phyloP scores from a whole-genome alignment of 2,797 vertebrate genomes.

The Toxotes lorentzi region DNA sequence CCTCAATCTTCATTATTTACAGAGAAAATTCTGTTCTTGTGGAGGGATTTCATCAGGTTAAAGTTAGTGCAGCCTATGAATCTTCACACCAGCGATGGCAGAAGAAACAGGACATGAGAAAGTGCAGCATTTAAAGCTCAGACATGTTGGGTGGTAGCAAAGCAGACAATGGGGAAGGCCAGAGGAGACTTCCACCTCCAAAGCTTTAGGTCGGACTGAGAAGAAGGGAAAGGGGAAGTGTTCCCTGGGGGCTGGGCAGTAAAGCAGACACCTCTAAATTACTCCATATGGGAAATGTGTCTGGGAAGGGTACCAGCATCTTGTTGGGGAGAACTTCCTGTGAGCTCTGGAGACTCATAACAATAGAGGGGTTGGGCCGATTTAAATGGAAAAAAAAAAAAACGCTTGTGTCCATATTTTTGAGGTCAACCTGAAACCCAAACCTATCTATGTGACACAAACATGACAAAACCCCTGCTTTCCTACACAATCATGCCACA shows the following conservation, averaged over 20 bases:
- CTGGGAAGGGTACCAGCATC: conserved; percentile 63
- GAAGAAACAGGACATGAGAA: conserved; percentile 56
- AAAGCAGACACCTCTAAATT: conserved; percentile 82
- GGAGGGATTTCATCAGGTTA: conserved; percentile 29
- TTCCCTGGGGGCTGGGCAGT: conserved; percentile 71
- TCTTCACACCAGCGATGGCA: conserved; percentile 41
- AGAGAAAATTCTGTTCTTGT: conserved; percentile 21
- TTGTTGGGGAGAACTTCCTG: conserved; percentile 74
- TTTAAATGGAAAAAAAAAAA: conserved; percentile 59
- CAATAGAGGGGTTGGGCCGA: conserved; percentile 55
- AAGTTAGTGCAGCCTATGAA: conserved; percentile 35
- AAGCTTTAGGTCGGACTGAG: conserved; percentile 52
- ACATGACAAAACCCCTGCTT: conserved; percentile 3
- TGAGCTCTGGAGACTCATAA: conserved; percentile 61
- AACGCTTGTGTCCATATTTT: conserved; percentile 45
- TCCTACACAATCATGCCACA: background rate
- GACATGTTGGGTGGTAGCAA: conserved; percentile 61
- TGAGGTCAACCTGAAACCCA: conserved; percentile 6
- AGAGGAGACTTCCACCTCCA: conserved; percentile 65
- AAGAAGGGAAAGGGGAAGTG: conserved; percentile 68
- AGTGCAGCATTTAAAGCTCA: conserved; percentile 58
- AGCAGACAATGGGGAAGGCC: conserved; percentile 71
- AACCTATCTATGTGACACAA: background rate
- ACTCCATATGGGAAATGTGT: conserved; percentile 83
- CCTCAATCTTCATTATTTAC: conserved; percentile 26